Conservation (phyloP, 2,113 vertebrate species). For the Miniopterus natalensis region DNA sequence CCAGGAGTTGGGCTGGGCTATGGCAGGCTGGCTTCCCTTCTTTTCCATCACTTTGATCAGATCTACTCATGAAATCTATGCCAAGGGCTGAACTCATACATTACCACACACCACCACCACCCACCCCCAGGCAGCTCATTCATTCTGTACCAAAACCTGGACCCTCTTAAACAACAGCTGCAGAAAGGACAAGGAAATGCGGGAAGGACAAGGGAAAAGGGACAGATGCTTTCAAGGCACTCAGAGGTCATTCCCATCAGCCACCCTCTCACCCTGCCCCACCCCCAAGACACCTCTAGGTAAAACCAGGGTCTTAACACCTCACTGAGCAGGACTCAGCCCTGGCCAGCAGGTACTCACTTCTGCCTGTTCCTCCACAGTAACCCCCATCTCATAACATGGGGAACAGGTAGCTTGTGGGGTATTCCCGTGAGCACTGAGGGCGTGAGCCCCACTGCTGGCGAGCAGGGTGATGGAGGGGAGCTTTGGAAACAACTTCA, state of each 20-base stretch:
- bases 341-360: no score
- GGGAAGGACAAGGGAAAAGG: background rate
- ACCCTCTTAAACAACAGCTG: background rate
- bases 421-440: background rate
- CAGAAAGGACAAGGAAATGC: background rate
- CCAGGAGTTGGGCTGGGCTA: background rate
- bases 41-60: background rate
- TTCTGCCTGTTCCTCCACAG: background rate
- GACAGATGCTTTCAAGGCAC: rapidly evolving
- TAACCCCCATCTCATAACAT: background rate
- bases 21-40: background rate
- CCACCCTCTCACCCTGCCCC: no score
- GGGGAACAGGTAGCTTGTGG: rapidly evolving
- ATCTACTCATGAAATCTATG: background rate
- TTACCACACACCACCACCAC: background rate
- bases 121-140: background rate
- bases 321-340: background rate
- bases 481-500: background rate
- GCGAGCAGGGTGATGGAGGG: background rate
- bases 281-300: no score
- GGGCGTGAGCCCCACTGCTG: rapidly evolving
- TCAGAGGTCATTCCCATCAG: rapidly evolving
- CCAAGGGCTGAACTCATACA: background rate
- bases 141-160: background rate
- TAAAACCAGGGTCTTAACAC: background rate